phyloP scores from a whole-genome alignment of 1,140 invertebrate species.

The Eueides isabella region DNA sequence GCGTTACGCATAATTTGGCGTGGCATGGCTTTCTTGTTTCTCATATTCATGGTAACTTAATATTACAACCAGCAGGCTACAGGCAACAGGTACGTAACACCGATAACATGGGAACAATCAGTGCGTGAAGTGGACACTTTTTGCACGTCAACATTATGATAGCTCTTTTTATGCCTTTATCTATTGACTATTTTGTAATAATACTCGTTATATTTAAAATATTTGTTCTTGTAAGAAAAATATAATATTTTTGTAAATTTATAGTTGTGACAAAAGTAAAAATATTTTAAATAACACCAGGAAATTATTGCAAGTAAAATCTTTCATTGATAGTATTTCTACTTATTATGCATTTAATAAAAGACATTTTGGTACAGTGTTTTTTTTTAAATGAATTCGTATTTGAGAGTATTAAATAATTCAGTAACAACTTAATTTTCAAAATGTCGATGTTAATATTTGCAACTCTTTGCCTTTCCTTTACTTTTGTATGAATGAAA shows the following conservation, averaged over 20 bases:
- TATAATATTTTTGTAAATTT: too few species aligned
- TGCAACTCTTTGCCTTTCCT: neutral
- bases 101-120: conserved; percentile 24
- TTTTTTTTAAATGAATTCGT: too few species aligned
- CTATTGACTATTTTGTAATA: neutral
- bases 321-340: too few species aligned
- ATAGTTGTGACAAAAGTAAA: too few species aligned
- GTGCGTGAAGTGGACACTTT: conserved; percentile 14
- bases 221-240: neutral
- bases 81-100: conserved; percentile 16
- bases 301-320: too few species aligned
- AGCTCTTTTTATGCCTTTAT: neutral
- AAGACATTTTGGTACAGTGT: too few species aligned
- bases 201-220: neutral
- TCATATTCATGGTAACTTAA: conserved; percentile 7
- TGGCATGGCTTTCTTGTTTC: neutral
- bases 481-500: neutral
- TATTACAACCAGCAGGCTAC: neutral
- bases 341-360: too few species aligned
- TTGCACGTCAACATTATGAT: neutral
- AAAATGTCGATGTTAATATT: neutral
- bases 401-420: too few species aligned
- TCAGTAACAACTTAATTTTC: too few species aligned
- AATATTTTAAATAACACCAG: too few species aligned
- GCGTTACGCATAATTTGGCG: conserved; percentile 41